phyloP scores from a whole-genome alignment of 2,797 vertebrate species.

The Crax fasciolata region DNA sequence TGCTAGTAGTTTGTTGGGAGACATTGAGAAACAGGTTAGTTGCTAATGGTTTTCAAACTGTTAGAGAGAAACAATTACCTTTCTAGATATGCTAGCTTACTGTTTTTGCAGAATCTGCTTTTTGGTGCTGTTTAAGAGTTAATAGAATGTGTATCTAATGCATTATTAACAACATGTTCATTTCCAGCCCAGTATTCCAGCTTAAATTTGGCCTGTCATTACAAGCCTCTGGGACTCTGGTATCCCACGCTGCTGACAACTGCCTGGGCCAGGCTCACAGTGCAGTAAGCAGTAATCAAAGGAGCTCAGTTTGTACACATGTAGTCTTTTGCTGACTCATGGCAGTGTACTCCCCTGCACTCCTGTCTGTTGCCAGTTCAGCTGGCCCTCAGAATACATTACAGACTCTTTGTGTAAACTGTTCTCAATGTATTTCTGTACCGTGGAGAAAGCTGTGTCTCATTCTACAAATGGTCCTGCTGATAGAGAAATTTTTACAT shows the following conservation, averaged over 20 bases:
- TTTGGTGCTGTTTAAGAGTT: neutral
- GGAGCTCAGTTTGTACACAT: neutral
- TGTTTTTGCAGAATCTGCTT: neutral
- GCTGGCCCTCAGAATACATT: neutral
- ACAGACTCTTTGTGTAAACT: neutral
- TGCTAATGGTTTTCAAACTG: neutral
- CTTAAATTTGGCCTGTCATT: neutral
- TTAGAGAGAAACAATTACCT: neutral
- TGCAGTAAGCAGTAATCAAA: neutral
- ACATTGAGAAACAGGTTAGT: slow-evolving; percentile 96
- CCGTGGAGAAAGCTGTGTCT: neutral
- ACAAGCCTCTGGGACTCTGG: neutral
- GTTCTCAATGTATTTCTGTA: neutral
- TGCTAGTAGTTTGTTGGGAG: slow-evolving; percentile 91
- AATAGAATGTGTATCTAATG: neutral
- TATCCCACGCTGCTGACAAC: neutral
- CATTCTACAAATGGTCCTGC: neutral
- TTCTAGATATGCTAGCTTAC: neutral
- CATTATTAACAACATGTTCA: neutral
- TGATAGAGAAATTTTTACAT: neutral
- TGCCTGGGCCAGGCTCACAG: neutral
- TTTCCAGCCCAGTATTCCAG: neutral
- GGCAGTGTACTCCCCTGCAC: neutral
- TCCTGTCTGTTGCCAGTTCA: neutral
- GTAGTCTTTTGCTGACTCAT: neutral